phyloP scores from a whole-genome alignment of 35 echinoderm and acorn worm species.

The Apostichopus parvimensis region DNA sequence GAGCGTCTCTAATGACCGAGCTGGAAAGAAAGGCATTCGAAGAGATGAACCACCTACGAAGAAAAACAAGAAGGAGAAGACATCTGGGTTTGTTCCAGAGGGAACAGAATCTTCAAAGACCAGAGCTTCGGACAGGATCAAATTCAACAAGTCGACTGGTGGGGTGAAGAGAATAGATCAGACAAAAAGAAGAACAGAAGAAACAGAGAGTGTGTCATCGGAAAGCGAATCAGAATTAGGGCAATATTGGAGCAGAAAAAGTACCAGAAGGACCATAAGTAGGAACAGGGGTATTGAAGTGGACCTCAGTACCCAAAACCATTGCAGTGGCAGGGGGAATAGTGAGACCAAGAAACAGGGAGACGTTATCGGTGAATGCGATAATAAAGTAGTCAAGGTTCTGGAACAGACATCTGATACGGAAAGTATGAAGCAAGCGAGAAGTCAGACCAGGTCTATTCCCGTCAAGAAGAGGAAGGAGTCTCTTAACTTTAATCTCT shows the following conservation, averaged over 20 bases:
- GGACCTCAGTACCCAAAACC: background rate
- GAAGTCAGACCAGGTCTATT: background rate
- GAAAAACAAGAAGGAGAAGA: background rate
- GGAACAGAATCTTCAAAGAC: background rate
- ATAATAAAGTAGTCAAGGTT: background rate
- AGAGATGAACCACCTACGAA: background rate
- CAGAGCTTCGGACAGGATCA: too few relatives aligned
- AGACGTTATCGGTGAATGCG: background rate
- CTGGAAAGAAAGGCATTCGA: background rate
- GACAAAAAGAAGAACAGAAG: background rate
- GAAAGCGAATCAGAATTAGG: background rate
- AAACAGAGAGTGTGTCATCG: background rate
- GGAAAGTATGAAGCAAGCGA: constrained; percentile 19
- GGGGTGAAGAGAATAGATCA: background rate
- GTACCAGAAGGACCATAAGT: background rate
- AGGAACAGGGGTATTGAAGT: background rate
- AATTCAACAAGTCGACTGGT: too few relatives aligned
- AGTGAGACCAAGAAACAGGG: background rate
- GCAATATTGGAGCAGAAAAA: background rate
- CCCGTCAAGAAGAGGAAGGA: background rate
- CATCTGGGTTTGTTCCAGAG: background rate
- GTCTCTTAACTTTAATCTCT: constrained; percentile 11
- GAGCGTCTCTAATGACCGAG: background rate
- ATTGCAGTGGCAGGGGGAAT: background rate
- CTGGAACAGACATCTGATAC: constrained; percentile 20